These are phyloP conservation scores for Sander vitreus DNA, from an alignment of 2,113 vertebrate genomes.

Conservation along the genomic window DNA sequence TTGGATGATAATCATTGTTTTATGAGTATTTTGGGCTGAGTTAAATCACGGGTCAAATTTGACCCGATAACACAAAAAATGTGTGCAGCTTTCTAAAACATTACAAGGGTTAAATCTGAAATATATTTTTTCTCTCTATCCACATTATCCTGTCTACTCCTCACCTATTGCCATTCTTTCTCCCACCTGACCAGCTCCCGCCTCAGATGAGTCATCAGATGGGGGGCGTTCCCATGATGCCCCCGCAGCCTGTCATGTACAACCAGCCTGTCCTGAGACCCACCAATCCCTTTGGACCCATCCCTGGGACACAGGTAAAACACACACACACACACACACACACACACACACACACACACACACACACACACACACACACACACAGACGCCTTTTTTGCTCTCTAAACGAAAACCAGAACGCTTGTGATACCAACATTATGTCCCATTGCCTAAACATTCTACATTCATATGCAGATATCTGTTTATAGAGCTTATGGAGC, in stretches of 20 bases:
- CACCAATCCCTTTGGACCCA: conserved; percentile 88
- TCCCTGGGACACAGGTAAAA: conserved; percentile 90
- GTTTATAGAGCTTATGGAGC: neutral
- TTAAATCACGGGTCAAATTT: too few species aligned
- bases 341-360: neutral
- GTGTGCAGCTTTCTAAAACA: too few species aligned
- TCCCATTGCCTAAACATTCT: too few species aligned
- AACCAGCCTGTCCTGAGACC: conserved; percentile 89
- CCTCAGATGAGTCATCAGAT: conserved; percentile 90
- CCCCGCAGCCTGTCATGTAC: conserved; percentile 90
- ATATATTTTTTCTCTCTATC: neutral
- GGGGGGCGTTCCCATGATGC: conserved; percentile 88
- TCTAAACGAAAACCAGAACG: too few species aligned
- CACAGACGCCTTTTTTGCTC: too few species aligned
- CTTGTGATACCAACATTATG: too few species aligned
- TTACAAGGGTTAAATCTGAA: neutral
- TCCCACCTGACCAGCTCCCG: conserved; percentile 83
- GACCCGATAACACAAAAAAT: too few species aligned
- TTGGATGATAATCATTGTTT: too few species aligned
- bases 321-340: conserved; percentile 23
- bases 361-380: too few species aligned
- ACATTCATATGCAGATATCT: too few species aligned
- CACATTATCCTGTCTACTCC: neutral
- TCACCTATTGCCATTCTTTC: neutral
- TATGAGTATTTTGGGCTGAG: too few species aligned